phyloP scores from a whole-genome alignment of 2,888 invertebrate species.

The Junonia oenone region DNA sequence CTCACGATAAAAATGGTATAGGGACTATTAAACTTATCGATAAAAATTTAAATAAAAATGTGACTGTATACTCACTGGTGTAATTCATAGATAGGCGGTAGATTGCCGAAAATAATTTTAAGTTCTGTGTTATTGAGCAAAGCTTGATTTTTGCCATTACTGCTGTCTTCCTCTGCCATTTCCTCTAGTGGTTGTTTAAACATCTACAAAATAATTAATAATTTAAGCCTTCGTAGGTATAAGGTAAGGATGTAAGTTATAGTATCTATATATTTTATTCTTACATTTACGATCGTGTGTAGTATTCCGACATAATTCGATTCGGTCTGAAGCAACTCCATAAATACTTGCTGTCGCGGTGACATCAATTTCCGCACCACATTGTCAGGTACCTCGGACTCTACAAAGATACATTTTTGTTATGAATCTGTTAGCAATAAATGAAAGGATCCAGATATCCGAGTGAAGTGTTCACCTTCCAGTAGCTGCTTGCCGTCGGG shows the following conservation, averaged over 20 bases:
- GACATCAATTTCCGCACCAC: slow-evolving; percentile 84
- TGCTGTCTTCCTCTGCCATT: slow-evolving; percentile 87
- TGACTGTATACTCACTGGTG: slow-evolving; percentile 82
- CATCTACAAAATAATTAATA: slow-evolving; percentile 79
- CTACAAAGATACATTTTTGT: slow-evolving; percentile 36
- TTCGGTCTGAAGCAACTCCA: slow-evolving; percentile 97
- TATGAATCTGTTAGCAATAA: not conserved
- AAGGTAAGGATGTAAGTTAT: not conserved
- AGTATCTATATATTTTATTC: slow-evolving; percentile 24
- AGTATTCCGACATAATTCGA: slow-evolving; percentile 98
- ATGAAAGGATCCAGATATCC: not conserved
- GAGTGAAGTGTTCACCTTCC: slow-evolving; percentile 48
- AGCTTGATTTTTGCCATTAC: slow-evolving; percentile 81
- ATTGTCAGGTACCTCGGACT: slow-evolving; percentile 80
- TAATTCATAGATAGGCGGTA: slow-evolving; percentile 95
- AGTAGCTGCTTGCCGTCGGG: slow-evolving; percentile 83
- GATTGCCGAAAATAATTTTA: slow-evolving; percentile 96
- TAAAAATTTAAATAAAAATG: not conserved
- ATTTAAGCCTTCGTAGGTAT: not conserved
- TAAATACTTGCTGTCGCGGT: slow-evolving; percentile 89
- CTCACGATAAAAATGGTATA: too few relatives aligned
- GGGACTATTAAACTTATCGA: too few relatives aligned
- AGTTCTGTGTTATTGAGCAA: slow-evolving; percentile 94
- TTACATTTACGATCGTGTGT: slow-evolving; percentile 93
- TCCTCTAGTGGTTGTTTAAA: slow-evolving; percentile 96